Evolutionary conservation across 2,113 vertebrate species (phyloP), one percentile per base, ranked within the genome.

Genomic region (Cyprinodon variegatus): DNA sequence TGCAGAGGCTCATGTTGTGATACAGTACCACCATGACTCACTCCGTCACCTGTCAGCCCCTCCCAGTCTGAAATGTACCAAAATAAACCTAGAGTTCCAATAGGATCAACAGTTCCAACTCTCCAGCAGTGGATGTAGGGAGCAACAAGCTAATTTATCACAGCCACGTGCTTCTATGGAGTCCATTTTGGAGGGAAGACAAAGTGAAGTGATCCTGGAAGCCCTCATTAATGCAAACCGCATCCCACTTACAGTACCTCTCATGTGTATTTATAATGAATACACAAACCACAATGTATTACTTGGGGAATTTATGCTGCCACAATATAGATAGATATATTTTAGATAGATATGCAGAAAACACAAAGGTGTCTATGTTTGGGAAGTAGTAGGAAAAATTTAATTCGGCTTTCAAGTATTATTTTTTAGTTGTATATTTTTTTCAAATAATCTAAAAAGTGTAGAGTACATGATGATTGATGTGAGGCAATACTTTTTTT

Each of bases 51-150:
- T 92, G 91, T 85, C 72, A 68, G 57, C 29, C 36, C 11, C 6
- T 17, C 59, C 68, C 70, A 20, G 67, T 86, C 78, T 89, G 74
- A 87, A 78, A 89, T 79, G 78, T 45, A 83, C 91, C 13, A 63
- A 90, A 93, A 93, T 91, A 91, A 87, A 82, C 45, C 6, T 0
- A n/a, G 62, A 77, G 85, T 77, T 83, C 87, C 85, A 84, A 70
- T 48, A 11, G 9, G 57, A 43, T 86, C 78, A 84, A 65, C 65
- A 82, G 75, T 83, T 86, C 71, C 67, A 36, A 4, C 59, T 59
- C 4, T 62, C 59, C 59, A 74, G 50, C 70, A 86, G 70, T 2
- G 64, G 20, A 71, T 36, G 68, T 69, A 43, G 60, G 40, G 38
- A 72, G 79, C 50, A 69, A 78, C 41, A 13, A 29, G 61, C 75